phyloP scores from a whole-genome alignment of 2,113 vertebrate genomes.

The Corythoichthys intestinalis region DNA sequence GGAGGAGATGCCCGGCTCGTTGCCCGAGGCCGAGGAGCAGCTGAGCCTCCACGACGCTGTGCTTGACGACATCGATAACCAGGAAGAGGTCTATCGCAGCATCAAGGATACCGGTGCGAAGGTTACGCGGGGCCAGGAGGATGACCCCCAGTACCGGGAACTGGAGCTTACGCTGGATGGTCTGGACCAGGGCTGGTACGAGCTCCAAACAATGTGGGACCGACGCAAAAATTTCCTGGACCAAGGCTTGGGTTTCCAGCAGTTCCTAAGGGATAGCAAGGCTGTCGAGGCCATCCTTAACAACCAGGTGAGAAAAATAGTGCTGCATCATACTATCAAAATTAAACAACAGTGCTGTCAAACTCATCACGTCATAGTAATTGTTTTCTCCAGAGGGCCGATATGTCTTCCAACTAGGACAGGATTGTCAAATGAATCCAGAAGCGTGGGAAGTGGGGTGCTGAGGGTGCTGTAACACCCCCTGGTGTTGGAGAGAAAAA shows the following conservation, averaged over 20 bases:
- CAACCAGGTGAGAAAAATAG: conserved; percentile 80
- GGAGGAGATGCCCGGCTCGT: conserved; percentile 78
- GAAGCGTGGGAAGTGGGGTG: too few species aligned
- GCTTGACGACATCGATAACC: conserved; percentile 75
- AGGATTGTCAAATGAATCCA: too few species aligned
- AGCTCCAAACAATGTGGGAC: conserved; percentile 86
- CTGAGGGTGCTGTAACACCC: too few species aligned
- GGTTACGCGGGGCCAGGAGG: conserved; percentile 78
- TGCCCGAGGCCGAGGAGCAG: conserved; percentile 85
- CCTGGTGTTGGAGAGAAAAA: too few species aligned
- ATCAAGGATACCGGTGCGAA: conserved; percentile 73
- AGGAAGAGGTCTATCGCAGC: conserved; percentile 70
- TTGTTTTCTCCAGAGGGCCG: too few species aligned
- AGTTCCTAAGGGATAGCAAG: conserved; percentile 87
- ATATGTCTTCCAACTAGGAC: too few species aligned
- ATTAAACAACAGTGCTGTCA: too few species aligned
- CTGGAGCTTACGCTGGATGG: conserved; percentile 82
- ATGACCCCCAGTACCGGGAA: conserved; percentile 84
- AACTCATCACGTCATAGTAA: too few species aligned
- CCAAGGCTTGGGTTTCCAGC: conserved; percentile 86
- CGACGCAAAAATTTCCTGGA: conserved; percentile 77
- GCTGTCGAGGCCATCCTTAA: conserved; percentile 85
- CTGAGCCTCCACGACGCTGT: conserved; percentile 77
- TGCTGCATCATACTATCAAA: not conserved
- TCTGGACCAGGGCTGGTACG: conserved; percentile 82